A percentile compares a stretch with the other conserved stretches of the same genome.
These are phyloP conservation scores for Semibalanus balanoides DNA, from an alignment of 1,140 invertebrate genomes.

Conservation along the genomic window DNA sequence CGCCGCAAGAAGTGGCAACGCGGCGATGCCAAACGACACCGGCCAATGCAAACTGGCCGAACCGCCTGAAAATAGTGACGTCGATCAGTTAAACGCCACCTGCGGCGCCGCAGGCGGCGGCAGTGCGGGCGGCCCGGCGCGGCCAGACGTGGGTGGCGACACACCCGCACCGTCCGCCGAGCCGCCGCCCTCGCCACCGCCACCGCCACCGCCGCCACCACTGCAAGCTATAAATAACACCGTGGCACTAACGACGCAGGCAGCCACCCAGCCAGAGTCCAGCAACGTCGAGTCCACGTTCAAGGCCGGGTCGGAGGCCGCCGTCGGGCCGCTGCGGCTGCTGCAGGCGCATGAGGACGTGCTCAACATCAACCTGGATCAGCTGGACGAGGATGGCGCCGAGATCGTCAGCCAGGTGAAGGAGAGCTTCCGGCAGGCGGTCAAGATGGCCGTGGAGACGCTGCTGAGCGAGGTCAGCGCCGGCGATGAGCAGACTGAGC, in stretches of 20 bases:
- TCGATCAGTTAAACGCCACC: neutral
- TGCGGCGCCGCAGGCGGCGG: too few species aligned
- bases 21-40: neutral
- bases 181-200: too few species aligned
- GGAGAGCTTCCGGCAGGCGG: neutral
- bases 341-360: neutral
- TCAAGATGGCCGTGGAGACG: slow-evolving; percentile 3
- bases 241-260: too few species aligned
- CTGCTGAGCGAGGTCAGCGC: neutral
- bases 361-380: neutral
- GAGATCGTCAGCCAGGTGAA: neutral
- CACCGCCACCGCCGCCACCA: neutral
- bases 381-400: neutral
- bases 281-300: too few species aligned
- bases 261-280: too few species aligned
- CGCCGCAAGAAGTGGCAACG: neutral
- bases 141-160: neutral
- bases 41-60: neutral
- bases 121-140: neutral
- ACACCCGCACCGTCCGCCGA: neutral
- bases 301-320: too few species aligned
- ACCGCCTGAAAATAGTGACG: neutral
- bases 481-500: neutral
- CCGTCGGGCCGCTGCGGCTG: neutral
- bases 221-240: too few species aligned